Evolutionary conservation across 2,113 vertebrate species (phyloP), one percentile per base, ranked within the genome.

Genomic region (Diphyllodes magnificus): DNA sequence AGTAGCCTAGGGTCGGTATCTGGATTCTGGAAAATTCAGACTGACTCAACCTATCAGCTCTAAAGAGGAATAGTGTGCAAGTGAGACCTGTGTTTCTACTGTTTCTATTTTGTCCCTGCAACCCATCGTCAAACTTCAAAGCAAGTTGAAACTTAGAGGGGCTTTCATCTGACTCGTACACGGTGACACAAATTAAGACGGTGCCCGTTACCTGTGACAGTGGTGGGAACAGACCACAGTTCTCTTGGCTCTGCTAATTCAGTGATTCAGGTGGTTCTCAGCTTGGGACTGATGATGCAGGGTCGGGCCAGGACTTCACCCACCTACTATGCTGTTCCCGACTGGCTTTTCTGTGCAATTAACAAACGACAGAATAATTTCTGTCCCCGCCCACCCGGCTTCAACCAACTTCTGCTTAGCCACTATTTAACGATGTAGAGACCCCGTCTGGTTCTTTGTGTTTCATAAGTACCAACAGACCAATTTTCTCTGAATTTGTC

Each of bases 351-450:
- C 50, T 77, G 17, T 49, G 30, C n/a, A 33, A 31, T 31, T 68
- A 15, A 50, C 17, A 4, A 59, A 59, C 44, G 33, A 13, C 19
- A 72, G 54, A 64, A 30, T 14, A 0, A 39, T 6, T 53, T 20
- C 27, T 82, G 21, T 35, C 24, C 10, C 11, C 6, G 21, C 7
- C 5, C 2, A 2, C 15, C 10, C 0, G 3, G 7, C 24, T 82
- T 50, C 22, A 45, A 9, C 23, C 15, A 53, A 1, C 33, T 60
- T 53, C 21, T 82, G 20, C 47, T 47, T 18, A 18, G 13, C 0
- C 1, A 12, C 6, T 44, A 1, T 57, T 53, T 40, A 44, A 82
- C 18, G 20, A 10, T 13, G 27, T 31, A 10, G 22, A 42, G 28
- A n/a, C 42, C 31, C 1, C 15, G 9, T 56, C 51, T 1, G 2